A percentile compares a stretch with the other conserved stretches of the same genome.
Conservation (phyloP, 1,140 invertebrate genomes). For the Frieseomelitta varia region DNA sequence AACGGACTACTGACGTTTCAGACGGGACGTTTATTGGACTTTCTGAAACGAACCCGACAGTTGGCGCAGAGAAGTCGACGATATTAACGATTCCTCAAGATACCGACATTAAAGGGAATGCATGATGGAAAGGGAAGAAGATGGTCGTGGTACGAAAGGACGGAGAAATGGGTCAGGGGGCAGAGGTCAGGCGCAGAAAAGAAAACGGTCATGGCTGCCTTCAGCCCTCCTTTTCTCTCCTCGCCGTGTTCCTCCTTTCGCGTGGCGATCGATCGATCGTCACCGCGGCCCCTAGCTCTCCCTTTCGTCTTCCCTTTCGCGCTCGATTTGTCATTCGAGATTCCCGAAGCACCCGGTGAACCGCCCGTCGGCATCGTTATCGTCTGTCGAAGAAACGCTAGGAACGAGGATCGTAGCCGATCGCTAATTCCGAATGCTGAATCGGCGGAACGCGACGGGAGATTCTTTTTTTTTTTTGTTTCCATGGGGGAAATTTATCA, state of each 20-base stretch:
- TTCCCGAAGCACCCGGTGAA: not conserved
- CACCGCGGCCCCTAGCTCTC: not conserved
- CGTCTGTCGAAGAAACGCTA: slow-evolving; percentile 24
- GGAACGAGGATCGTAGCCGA: not conserved
- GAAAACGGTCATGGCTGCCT: slow-evolving; percentile 56
- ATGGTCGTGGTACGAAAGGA: not conserved
- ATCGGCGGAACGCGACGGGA: not conserved
- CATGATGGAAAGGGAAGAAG: not conserved
- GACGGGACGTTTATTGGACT: not conserved
- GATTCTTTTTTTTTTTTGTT: not conserved
- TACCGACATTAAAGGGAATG: not conserved
- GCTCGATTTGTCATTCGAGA: slow-evolving; percentile 50
- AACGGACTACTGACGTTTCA: not conserved
- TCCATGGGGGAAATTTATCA: not conserved
- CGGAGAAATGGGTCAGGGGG: slow-evolving; percentile 53
- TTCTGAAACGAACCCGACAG: not conserved
- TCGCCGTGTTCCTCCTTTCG: not conserved
- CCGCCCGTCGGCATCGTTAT: not conserved
- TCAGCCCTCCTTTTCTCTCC: slow-evolving; percentile 6
- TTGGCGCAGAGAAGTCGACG: not conserved
- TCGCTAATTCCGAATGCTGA: not conserved
- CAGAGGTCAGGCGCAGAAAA: slow-evolving; percentile 56
- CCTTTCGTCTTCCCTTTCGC: slow-evolving; percentile 39
- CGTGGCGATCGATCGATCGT: slow-evolving; percentile 36
- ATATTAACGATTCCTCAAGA: not conserved